phyloP scores from a whole-genome alignment of 2,113 vertebrate species.

The Hydrolagus affinis region DNA sequence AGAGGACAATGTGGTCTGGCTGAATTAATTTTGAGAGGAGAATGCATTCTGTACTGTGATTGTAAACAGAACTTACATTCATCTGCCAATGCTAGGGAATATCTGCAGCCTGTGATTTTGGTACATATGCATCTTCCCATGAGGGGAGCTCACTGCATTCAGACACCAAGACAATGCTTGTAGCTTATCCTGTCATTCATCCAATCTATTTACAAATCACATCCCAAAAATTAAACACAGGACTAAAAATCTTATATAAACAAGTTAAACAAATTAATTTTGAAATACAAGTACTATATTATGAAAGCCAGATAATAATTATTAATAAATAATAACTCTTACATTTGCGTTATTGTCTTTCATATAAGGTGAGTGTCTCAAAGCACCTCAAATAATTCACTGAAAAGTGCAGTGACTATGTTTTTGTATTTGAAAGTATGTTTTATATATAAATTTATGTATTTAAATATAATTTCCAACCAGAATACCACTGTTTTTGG shows the following conservation, averaged over 20 bases:
- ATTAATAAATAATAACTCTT: no score
- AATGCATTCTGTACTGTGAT: constrained; percentile 8
- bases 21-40: constrained; percentile 21
- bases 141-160: constrained; percentile 12
- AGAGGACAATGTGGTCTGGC: constrained; percentile 25
- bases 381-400: no score
- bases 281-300: no score
- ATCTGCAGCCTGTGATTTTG: constrained; percentile 2
- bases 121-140: constrained; percentile 21
- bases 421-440: no score
- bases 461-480: no score
- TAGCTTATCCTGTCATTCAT: background rate
- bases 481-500: no score
- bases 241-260: background rate
- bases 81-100: background rate
- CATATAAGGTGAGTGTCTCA: no score
- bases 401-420: no score
- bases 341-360: no score
- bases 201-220: constrained; percentile 20
- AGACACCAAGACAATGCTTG: constrained; percentile 23
- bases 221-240: constrained; percentile 12
- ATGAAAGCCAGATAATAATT: no score
- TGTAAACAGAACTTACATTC: constrained; percentile 11
- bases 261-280: background rate
- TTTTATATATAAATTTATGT: no score